Conservation (phyloP, 2,797 vertebrate species). For the Pangasius mekongensis region DNA sequence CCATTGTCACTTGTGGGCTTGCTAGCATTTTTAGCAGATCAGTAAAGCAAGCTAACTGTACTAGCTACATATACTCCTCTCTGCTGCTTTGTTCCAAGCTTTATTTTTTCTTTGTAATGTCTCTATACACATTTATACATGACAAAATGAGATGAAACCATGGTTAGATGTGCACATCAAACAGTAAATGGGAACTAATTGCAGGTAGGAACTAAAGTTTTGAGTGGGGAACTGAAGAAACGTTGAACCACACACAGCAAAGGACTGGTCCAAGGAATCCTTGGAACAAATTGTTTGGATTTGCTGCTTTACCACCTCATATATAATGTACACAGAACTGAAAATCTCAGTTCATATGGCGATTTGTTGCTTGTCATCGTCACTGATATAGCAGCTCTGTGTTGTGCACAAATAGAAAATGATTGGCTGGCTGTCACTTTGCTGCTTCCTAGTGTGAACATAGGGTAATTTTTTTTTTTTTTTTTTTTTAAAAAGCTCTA, state of each 20-base stretch:
- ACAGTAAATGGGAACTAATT: too few relatives aligned
- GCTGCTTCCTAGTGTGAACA: background rate
- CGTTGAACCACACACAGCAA: background rate
- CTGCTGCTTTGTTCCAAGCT: background rate
- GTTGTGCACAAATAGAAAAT: background rate
- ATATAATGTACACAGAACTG: background rate
- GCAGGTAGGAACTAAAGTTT: background rate
- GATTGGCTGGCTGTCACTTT: background rate
- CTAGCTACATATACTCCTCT: background rate
- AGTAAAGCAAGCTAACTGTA: background rate
- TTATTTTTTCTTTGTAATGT: background rate
- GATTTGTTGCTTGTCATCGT: background rate
- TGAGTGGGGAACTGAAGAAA: background rate
- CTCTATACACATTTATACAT: too few relatives aligned
- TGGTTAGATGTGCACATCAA: too few relatives aligned
- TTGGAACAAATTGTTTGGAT: background rate
- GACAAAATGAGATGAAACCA: too few relatives aligned
- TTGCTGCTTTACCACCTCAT: background rate
- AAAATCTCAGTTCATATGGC: background rate
- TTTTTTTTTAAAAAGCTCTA: too few relatives aligned
- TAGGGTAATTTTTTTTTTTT: too few relatives aligned
- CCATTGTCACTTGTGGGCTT: background rate
- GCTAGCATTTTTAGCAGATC: background rate
- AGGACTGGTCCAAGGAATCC: background rate
- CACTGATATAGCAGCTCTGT: background rate